These are phyloP conservation scores for Teleiodes luculella DNA, from an alignment of 2,888 invertebrate species.

Conservation along the genomic window DNA sequence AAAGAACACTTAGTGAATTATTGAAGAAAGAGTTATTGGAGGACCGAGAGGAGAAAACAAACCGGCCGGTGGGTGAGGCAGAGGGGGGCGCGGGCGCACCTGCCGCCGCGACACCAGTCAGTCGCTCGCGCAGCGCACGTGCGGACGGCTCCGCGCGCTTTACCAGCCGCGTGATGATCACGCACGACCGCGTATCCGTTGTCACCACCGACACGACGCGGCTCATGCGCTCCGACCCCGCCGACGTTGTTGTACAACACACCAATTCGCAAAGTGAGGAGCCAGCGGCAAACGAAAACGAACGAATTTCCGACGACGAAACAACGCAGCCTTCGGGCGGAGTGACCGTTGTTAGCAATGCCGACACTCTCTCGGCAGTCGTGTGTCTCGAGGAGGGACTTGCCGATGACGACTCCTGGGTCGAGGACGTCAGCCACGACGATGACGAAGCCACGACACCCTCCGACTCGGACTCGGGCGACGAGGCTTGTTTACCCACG, in stretches of 20 bases:
- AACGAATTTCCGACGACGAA: slow-evolving; percentile 68
- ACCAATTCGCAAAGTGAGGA: slow-evolving; percentile 80
- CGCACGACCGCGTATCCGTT: slow-evolving; percentile 87
- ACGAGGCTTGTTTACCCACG: slow-evolving; percentile 83
- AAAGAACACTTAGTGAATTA: slow-evolving; percentile 75
- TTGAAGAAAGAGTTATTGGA: slow-evolving; percentile 76
- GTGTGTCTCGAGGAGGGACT: slow-evolving; percentile 90
- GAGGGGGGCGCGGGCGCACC: slow-evolving; percentile 74
- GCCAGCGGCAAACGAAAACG: slow-evolving; percentile 60
- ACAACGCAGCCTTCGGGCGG: slow-evolving; percentile 73
- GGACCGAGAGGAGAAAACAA: slow-evolving; percentile 71
- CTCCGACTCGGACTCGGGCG: slow-evolving; percentile 83
- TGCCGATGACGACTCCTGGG: slow-evolving; percentile 95
- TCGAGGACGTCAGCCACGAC: slow-evolving; percentile 90
- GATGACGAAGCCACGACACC: slow-evolving; percentile 85
- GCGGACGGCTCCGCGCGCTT: slow-evolving; percentile 83
- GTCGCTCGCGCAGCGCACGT: slow-evolving; percentile 76
- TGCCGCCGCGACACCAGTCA: slow-evolving; percentile 62
- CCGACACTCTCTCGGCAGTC: slow-evolving; percentile 83
- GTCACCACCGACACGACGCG: slow-evolving; percentile 87
- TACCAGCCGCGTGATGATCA: slow-evolving; percentile 94
- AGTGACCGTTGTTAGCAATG: slow-evolving; percentile 84
- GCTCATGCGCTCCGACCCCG: slow-evolving; percentile 80
- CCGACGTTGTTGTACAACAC: slow-evolving; percentile 82
- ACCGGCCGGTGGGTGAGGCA: slow-evolving; percentile 67